Evolutionary conservation across 2,113 vertebrate genomes (phyloP), one percentile per base, ranked within the genome.

Genomic region (Siniperca chuatsi): DNA sequence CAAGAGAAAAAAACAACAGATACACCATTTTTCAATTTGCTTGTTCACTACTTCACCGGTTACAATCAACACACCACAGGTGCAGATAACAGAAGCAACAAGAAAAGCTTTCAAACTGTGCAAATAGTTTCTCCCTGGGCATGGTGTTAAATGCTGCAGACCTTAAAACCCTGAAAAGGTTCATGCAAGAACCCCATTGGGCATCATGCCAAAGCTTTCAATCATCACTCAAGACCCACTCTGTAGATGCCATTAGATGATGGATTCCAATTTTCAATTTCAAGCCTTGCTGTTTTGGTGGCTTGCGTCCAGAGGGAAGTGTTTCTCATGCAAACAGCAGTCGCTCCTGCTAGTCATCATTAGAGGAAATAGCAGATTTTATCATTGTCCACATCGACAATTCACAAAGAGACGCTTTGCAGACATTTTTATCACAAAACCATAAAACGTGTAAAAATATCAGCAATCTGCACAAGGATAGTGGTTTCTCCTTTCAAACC

Each of bases 211-310:
- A 84, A 79, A 79, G 75, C 91, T 87, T 86, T 93, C 89, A 86
- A 77, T 87, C 87, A 83, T 85, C 87, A 83, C 86, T 90, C 85
- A 87, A 89, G 89, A 84, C 78, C 66, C 42, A 70, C 79, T 84
- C 77, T 64, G 57, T 84, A 75, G 74, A 78, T 75, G 78, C 84
- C 68, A 72, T 91, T 87, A 87, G 84, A 82, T 91, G 87, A 91
- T 88, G 78, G 88, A 90, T 88, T 89, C 57, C 86, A 83, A 79
- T 88, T 87, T 93, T 84, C 87, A 90, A 90, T 92, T 94, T 92
- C 90, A 91, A 87, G 55, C 88, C 75, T 90, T 87, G 87, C 81
- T 83, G 90, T 92, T 82, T 90, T 68, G 62, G 72, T 91, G 92
- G 87, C 89, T 79, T 55, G 42, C 11, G 29, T 92, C 92, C 85